A percentile compares a stretch with the other conserved stretches of the same genome.
Evolutionary conservation across 2,113 vertebrate genomes (phyloP).

Genomic region (Ancistrus triradiatus): DNA sequence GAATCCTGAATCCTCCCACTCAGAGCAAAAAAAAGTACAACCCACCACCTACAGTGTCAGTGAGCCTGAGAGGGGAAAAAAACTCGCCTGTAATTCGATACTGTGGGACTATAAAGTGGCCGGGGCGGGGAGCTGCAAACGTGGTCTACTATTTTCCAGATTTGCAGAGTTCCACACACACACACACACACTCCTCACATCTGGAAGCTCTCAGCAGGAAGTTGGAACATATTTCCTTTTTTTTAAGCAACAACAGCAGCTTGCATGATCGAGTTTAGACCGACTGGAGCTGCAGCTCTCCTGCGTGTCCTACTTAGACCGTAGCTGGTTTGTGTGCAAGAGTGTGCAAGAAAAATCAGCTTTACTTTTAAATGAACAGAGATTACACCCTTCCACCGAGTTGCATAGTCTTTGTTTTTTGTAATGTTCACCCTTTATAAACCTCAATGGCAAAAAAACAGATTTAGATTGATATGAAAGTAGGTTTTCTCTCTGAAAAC

Average conservation of each 20-base stretch:
- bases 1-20: slow-evolving; percentile 64
- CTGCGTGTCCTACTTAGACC: neutral
- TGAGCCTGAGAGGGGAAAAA: slow-evolving; percentile 20
- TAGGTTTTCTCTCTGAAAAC: no score
- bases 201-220: slow-evolving; percentile 58
- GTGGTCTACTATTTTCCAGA: slow-evolving; percentile 6
- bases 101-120: slow-evolving; percentile 28
- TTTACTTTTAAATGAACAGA: no score
- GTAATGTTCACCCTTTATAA: no score
- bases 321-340: no score
- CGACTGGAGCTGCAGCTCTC: slow-evolving; percentile 8
- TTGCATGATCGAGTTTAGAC: slow-evolving; percentile 35
- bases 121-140: slow-evolving; percentile 26
- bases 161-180: neutral
- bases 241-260: slow-evolving; percentile 51
- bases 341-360: no score
- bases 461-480: no score
- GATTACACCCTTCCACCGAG: no score
- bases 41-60: slow-evolving; percentile 50
- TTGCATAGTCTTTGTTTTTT: no score
- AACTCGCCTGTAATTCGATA: slow-evolving; percentile 25
- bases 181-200: slow-evolving; percentile 49
- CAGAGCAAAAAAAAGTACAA: slow-evolving; percentile 27
- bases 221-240: slow-evolving; percentile 35
- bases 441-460: no score